phyloP scores from a whole-genome alignment of 2,113 vertebrate species.

The Zonotrichia leucophrys region DNA sequence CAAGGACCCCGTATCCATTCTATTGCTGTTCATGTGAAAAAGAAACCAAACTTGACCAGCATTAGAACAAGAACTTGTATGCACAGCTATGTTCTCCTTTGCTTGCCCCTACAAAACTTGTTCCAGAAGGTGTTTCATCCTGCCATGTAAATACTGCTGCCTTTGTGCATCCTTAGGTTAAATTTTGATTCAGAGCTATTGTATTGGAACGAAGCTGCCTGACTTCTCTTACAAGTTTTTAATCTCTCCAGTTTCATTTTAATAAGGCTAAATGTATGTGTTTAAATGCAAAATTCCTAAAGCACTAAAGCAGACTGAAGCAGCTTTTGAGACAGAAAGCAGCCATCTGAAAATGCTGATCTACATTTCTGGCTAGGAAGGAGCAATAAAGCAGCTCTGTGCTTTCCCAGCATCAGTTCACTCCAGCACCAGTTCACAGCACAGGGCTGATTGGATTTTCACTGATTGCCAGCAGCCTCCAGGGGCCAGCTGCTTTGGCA shows the following conservation, averaged over 20 bases:
- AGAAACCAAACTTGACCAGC: background rate
- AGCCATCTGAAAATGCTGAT: background rate
- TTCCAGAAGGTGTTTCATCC: background rate
- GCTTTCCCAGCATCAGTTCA: constrained; percentile 23
- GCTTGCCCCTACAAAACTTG: background rate
- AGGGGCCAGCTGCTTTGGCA: constrained; percentile 6
- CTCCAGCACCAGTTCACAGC: background rate
- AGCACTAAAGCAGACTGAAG: background rate
- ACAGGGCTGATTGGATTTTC: constrained; percentile 36
- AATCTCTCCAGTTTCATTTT: background rate
- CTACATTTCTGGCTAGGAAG: background rate
- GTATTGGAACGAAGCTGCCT: background rate
- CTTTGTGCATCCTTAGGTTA: background rate
- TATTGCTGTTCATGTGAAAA: background rate
- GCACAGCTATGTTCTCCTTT: background rate
- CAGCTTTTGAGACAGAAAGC: background rate
- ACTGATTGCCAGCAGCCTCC: background rate
- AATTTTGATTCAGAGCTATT: background rate
- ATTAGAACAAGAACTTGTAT: accelerated
- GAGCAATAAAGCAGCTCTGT: background rate
- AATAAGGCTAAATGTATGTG: background rate
- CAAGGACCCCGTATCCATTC: background rate
- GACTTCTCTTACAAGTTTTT: background rate
- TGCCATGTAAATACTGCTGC: background rate
- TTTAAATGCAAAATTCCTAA: background rate